These are phyloP conservation scores for Heterotilapia buettikoferi DNA, from an alignment of 2,113 vertebrate genomes.

Conservation along the genomic window DNA sequence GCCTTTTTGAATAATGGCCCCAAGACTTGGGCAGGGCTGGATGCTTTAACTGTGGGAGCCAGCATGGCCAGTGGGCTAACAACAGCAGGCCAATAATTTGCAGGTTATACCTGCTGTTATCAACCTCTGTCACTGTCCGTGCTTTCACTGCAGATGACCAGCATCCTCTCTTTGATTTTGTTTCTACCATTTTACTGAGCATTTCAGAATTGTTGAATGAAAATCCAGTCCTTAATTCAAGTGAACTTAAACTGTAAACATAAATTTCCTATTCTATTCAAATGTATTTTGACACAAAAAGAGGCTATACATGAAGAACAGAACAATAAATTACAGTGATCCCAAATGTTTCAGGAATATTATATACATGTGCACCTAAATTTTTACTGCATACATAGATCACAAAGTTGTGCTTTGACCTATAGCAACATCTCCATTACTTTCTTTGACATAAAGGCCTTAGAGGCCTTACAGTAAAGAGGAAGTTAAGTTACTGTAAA, in stretches of 20 bases:
- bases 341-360: neutral
- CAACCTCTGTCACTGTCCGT: neutral
- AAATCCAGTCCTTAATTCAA: neutral
- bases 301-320: neutral
- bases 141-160: neutral
- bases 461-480: conserved; percentile 2
- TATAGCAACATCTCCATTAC: neutral
- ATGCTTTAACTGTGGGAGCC: neutral
- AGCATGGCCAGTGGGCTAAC: neutral
- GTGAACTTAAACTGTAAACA: neutral
- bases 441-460: neutral
- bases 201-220: neutral
- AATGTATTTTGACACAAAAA: neutral
- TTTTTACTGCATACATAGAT: neutral
- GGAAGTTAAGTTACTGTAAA: conserved; percentile 28
- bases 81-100: neutral
- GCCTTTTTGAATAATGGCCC: neutral
- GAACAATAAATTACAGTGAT: neutral
- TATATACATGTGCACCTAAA: neutral
- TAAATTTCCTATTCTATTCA: neutral
- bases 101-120: neutral
- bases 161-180: neutral
- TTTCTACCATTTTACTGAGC: neutral
- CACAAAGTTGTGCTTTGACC: neutral
- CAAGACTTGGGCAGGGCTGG: neutral